Conservation (phyloP, 2,113 vertebrate species). For the Rhinichthys klamathensis region DNA sequence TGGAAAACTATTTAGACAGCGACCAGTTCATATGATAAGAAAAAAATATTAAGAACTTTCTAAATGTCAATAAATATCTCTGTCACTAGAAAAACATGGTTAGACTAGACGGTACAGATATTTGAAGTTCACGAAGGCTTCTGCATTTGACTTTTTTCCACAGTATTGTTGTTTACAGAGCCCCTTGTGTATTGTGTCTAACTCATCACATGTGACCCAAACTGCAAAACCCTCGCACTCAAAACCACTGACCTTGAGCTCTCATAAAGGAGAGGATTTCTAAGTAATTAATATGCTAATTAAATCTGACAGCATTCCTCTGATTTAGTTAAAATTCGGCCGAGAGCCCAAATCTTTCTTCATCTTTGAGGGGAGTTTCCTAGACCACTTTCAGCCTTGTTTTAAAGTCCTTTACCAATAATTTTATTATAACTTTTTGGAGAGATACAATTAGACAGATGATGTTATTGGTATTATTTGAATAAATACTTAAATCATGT, state of each 20-base stretch:
- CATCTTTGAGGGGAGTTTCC: neutral
- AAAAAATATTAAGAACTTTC: neutral
- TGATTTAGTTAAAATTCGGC: neutral
- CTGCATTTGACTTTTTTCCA: conserved; percentile 35
- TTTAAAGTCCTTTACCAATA: neutral
- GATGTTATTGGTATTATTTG: neutral
- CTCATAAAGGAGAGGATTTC: neutral
- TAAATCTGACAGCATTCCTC: conserved; percentile 1
- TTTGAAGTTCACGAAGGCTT: neutral
- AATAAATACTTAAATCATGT: neutral
- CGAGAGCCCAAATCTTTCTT: neutral
- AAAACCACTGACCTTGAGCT: conserved; percentile 17
- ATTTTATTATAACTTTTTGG: neutral
- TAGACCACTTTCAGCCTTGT: neutral
- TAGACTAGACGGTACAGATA: neutral
- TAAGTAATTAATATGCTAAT: conserved; percentile 27
- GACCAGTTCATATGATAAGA: neutral
- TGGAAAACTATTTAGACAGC: neutral
- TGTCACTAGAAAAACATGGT: neutral
- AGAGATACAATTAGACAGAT: neutral
- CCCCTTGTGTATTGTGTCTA: conserved; percentile 33
- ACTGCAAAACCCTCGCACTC: neutral
- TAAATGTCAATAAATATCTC: neutral
- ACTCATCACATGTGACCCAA: neutral
- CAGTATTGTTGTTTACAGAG: conserved; percentile 21